These are phyloP conservation scores for Drosophila neutralis DNA, from an alignment of 2,888 invertebrate genomes.

Conservation along the genomic window DNA sequence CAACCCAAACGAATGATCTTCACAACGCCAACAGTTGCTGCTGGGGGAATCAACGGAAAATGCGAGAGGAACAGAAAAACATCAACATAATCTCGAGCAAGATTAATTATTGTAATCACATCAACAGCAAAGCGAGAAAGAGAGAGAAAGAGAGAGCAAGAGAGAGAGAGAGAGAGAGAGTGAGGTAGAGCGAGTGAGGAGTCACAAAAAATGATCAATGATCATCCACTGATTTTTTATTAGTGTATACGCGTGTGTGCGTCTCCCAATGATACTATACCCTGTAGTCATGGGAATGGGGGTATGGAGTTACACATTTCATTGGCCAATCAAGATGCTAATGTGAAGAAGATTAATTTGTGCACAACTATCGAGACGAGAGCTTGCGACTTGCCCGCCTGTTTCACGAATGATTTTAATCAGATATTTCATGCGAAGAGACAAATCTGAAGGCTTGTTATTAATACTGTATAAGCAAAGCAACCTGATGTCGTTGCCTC, in stretches of 20 bases:
- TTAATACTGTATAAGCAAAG: conserved; percentile 34
- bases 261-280: conserved; percentile 1
- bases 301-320: conserved; percentile 72
- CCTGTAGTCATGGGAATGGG: conserved; percentile 26
- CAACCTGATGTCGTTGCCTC: conserved; percentile 46
- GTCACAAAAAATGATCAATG: conserved; percentile 60
- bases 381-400: conserved; percentile 13
- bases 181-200: neutral
- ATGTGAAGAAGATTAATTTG: conserved; percentile 82
- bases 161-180: conserved; percentile 18
- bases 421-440: conserved; percentile 44
- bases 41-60: conserved; percentile 32
- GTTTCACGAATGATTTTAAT: conserved; percentile 55
- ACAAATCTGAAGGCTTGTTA: conserved; percentile 60
- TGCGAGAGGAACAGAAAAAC: conserved; percentile 14
- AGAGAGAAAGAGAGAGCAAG: neutral
- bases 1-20: conserved; percentile 31
- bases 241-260: conserved; percentile 42
- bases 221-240: conserved; percentile 74
- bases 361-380: conserved; percentile 57
- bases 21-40: conserved; percentile 52
- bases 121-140: conserved; percentile 73
- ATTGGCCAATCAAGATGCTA: conserved; percentile 82
- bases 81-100: conserved; percentile 71
- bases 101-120: conserved; percentile 83